Conservation (phyloP, 2,888 invertebrate genomes). For the Lepidochitona cinerea region DNA sequence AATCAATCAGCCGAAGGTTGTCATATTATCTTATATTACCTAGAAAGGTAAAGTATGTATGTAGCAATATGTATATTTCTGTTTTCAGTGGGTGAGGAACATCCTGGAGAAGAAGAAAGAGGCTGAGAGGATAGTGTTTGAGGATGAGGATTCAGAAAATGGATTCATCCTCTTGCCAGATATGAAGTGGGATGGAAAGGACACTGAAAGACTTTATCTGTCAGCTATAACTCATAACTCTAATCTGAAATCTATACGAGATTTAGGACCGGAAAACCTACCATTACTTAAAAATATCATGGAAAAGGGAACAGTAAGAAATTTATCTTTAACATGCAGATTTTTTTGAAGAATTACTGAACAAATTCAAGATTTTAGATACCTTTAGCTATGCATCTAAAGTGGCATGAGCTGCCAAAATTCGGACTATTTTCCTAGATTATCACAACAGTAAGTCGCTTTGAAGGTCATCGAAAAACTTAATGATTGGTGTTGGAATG, state of each 20-base stretch:
- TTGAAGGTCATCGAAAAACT: too few relatives aligned
- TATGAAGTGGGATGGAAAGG: slow-evolving; percentile 93
- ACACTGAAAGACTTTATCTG: slow-evolving; percentile 84
- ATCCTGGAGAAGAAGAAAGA: slow-evolving; percentile 94
- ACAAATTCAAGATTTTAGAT: too few relatives aligned
- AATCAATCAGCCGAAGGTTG: too few relatives aligned
- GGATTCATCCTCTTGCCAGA: slow-evolving; percentile 88
- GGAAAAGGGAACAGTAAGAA: slow-evolving; percentile 79
- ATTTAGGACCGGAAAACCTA: slow-evolving; percentile 84
- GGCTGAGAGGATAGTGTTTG: slow-evolving; percentile 87
- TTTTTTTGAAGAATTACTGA: too few relatives aligned
- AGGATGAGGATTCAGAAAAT: slow-evolving; percentile 81
- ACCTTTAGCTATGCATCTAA: too few relatives aligned
- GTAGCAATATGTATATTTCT: neutral
- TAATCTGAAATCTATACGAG: slow-evolving; percentile 87
- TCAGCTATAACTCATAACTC: slow-evolving; percentile 83
- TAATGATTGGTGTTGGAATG: too few relatives aligned
- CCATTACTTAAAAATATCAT: slow-evolving; percentile 86
- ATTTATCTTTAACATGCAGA: neutral
- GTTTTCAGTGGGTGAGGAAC: slow-evolving; percentile 95
- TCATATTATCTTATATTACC: too few relatives aligned
- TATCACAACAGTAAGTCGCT: too few relatives aligned
- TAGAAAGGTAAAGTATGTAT: too few relatives aligned
- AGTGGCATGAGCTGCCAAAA: too few relatives aligned
- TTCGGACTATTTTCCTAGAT: too few relatives aligned